Evolutionary conservation across 2,888 invertebrate genomes (phyloP).

Genomic region (Alviniconcha strummeri): DNA sequence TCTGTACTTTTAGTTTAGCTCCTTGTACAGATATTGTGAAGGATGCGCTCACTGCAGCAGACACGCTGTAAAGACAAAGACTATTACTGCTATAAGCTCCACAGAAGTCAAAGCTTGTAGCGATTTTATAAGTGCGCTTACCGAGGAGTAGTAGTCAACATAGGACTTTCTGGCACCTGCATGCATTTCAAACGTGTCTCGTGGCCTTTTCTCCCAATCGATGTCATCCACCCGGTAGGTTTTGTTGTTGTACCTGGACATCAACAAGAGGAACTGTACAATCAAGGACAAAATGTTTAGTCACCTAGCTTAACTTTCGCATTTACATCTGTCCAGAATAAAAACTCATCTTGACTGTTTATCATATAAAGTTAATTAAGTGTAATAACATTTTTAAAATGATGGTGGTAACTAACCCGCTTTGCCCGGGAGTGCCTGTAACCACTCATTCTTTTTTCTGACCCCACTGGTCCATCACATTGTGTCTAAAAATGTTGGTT

Average conservation of each 20-base stretch:
- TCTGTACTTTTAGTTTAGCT: no score
- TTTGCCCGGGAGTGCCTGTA: no score
- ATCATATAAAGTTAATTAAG: neutral
- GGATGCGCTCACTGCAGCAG: no score
- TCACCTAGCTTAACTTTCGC: neutral
- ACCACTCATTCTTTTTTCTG: no score
- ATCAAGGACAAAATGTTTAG: neutral
- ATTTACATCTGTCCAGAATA: neutral
- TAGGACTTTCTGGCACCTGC: neutral
- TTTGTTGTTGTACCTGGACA: constrained; percentile 93
- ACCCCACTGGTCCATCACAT: no score
- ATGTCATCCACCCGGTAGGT: constrained; percentile 91
- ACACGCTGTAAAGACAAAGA: no score
- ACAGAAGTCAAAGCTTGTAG: no score
- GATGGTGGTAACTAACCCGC: neutral
- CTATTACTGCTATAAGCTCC: no score
- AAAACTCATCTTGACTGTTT: neutral
- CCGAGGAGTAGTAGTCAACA: neutral
- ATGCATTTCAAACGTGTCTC: constrained; percentile 78
- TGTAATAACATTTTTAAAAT: neutral
- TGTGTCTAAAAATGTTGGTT: no score
- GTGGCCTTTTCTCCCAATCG: constrained; percentile 83
- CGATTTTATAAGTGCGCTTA: neutral
- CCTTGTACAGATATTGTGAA: no score
- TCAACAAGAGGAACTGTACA: constrained; percentile 71